phyloP scores from a whole-genome alignment of 2,888 invertebrate species.

The Stictocephala bisonia region DNA sequence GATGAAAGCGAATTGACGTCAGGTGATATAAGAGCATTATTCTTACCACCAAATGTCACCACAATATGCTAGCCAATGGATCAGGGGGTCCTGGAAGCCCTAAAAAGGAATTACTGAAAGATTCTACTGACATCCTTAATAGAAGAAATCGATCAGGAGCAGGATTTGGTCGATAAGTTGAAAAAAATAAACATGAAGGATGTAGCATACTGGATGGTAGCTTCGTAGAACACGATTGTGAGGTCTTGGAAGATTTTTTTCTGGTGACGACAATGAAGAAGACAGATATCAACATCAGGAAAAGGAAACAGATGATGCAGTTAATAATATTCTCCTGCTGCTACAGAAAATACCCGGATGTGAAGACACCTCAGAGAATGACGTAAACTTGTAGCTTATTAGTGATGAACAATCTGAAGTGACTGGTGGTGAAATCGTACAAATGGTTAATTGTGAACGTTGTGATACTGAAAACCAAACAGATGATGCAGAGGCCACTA shows the following conservation, averaged over 20 bases:
- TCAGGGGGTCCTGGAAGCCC: slow-evolving; percentile 36
- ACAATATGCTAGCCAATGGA: slow-evolving; percentile 41
- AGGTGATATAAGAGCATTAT: slow-evolving; percentile 36
- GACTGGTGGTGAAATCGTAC: too few relatives aligned
- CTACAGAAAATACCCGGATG: too few relatives aligned
- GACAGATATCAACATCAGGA: too few relatives aligned
- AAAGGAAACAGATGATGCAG: slow-evolving; percentile 54
- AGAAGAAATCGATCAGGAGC: slow-evolving; percentile 22
- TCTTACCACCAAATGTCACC: slow-evolving; percentile 37
- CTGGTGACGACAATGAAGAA: too few relatives aligned
- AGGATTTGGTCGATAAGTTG: slow-evolving; percentile 24
- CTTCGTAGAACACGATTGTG: slow-evolving; percentile 16
- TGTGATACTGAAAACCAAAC: too few relatives aligned
- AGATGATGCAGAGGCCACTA: too few relatives aligned
- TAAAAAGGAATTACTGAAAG: slow-evolving; percentile 30
- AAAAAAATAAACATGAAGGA: slow-evolving; percentile 30
- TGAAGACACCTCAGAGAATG: too few relatives aligned
- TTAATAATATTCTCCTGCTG: too few relatives aligned
- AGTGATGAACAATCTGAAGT: too few relatives aligned
- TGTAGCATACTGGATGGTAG: slow-evolving; percentile 30
- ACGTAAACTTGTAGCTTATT: too few relatives aligned
- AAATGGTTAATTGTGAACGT: too few relatives aligned
- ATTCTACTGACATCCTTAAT: slow-evolving; percentile 40
- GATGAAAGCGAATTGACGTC: slow-evolving; percentile 8
- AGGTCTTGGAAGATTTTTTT: slow-evolving; percentile 41